Evolutionary conservation across 2,888 invertebrate genomes (phyloP).

Genomic region (Zaprionus obscuricornis): DNA sequence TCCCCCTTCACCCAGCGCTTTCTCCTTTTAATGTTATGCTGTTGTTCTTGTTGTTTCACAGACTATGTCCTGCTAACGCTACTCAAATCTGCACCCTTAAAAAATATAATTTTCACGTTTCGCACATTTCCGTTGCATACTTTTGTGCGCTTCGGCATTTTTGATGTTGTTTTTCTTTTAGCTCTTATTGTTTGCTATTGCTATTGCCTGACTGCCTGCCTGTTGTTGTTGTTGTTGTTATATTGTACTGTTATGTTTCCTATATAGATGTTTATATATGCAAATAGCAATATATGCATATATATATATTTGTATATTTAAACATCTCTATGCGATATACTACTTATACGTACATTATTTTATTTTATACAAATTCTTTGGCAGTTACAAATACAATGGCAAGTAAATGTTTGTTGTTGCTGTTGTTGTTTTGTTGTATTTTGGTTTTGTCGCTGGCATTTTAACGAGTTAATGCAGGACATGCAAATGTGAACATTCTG

Average conservation of each 20-base stretch:
- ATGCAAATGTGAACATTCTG: slow-evolving; percentile 77
- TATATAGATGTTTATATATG: slow-evolving; percentile 3
- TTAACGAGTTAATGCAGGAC: slow-evolving; percentile 80
- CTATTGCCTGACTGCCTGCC: no score
- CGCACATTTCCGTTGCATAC: slow-evolving; percentile 76
- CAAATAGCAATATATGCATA: neutral
- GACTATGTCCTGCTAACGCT: no score
- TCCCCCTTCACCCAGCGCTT: neutral
- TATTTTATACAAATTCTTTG: slow-evolving; percentile 70
- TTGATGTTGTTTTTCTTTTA: slow-evolving; percentile 50
- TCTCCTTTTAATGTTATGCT: neutral
- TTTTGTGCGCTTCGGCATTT: slow-evolving; percentile 63
- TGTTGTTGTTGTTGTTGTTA: slow-evolving; percentile 14
- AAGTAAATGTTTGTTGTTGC: slow-evolving; percentile 25
- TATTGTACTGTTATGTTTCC: slow-evolving; percentile 4
- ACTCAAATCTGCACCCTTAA: slow-evolving; percentile 47
- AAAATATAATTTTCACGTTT: slow-evolving; percentile 74
- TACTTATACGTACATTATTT: slow-evolving; percentile 48
- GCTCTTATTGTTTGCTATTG: slow-evolving; percentile 9
- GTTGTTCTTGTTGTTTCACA: no score
- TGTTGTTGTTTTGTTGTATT: slow-evolving; percentile 29
- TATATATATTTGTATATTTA: neutral
- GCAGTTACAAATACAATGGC: slow-evolving; percentile 38
- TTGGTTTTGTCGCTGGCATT: slow-evolving; percentile 59
- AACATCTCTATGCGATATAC: no score